Conservation (phyloP, 2,888 invertebrate genomes). For the Megaustenia siamemsis region DNA sequence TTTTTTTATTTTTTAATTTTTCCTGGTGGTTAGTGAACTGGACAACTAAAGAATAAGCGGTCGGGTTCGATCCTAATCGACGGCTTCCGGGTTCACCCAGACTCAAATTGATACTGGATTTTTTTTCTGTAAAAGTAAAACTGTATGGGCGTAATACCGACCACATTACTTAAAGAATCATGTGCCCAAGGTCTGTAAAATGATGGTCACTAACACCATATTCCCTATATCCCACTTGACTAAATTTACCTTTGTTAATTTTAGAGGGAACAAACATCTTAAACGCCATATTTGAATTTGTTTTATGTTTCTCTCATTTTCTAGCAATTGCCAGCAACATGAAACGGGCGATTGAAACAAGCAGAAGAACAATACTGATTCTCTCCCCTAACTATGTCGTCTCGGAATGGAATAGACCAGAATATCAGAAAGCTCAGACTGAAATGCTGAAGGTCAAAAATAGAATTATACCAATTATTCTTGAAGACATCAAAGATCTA, state of each 20-base stretch:
- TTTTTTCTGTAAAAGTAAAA: too few relatives aligned
- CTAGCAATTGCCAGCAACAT: slow-evolving; percentile 71
- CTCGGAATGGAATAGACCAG: slow-evolving; percentile 69
- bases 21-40: too few relatives aligned
- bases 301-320: not conserved
- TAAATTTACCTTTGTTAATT: not conserved
- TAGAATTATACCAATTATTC: slow-evolving; percentile 69
- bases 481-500: slow-evolving; percentile 63
- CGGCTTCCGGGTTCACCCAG: too few relatives aligned
- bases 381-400: slow-evolving; percentile 67
- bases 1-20: too few relatives aligned
- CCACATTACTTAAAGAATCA: too few relatives aligned
- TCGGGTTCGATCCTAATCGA: too few relatives aligned
- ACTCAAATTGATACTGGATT: too few relatives aligned
- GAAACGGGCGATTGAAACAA: slow-evolving; percentile 68
- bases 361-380: slow-evolving; percentile 68
- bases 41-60: too few relatives aligned
- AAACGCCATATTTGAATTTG: not conserved
- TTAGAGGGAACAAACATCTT: not conserved
- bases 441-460: slow-evolving; percentile 70
- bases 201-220: too few relatives aligned
- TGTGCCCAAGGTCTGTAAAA: too few relatives aligned
- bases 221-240: too few relatives aligned
- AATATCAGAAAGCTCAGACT: slow-evolving; percentile 71
- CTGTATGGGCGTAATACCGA: too few relatives aligned